Conservation (phyloP, 2,797 vertebrate species). For the Poecile montanus region DNA sequence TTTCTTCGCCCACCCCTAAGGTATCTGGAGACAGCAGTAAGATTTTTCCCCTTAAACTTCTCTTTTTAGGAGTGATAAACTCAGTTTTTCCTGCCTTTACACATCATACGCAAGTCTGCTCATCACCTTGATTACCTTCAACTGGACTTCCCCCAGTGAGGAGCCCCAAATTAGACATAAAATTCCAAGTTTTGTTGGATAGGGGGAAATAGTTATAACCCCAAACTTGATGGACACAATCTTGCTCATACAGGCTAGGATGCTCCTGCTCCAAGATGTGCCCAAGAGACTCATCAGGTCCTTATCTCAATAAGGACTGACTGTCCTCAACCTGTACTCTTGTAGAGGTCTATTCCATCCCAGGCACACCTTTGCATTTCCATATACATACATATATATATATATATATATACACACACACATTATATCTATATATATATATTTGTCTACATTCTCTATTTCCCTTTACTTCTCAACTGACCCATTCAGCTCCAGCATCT, state of each 20-base stretch:
- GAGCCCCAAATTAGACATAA: background rate
- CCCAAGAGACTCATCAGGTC: background rate
- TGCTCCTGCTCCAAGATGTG: background rate
- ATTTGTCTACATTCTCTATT: background rate
- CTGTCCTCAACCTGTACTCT: background rate
- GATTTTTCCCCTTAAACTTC: background rate
- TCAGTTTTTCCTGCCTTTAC: background rate
- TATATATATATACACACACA: accelerated
- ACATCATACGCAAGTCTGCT: accelerated
- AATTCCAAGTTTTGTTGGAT: background rate
- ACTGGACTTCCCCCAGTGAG: background rate
- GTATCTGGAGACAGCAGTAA: background rate
- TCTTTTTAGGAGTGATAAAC: background rate
- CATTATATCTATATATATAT: background rate
- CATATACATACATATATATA: too few species aligned
- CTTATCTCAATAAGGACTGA: background rate
- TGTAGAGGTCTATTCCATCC: background rate
- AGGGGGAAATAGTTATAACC: background rate
- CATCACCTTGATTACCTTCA: background rate
- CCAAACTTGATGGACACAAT: background rate
- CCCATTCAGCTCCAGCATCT: background rate
- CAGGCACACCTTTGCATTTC: background rate
- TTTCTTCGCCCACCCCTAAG: background rate
- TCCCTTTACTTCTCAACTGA: background rate
- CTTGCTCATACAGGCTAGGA: background rate